These are phyloP conservation scores for Cephalotes varians DNA, from an alignment of 2,888 invertebrate genomes.

Conservation along the genomic window DNA sequence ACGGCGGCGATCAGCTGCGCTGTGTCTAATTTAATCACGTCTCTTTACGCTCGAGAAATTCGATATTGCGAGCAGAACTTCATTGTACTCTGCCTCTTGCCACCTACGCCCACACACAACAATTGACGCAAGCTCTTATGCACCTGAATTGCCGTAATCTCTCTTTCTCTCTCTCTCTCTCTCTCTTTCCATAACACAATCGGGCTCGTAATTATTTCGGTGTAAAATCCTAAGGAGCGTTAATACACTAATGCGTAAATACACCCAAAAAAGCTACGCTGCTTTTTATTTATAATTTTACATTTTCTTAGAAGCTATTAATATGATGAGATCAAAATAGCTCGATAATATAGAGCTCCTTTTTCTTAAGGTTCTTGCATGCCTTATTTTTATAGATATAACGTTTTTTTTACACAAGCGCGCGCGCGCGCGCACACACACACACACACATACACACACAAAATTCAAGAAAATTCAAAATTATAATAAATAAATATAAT, in stretches of 20 bases:
- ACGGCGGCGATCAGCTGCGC: constrained; percentile 34
- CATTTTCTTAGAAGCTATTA: neutral
- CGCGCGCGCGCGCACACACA: too few species aligned
- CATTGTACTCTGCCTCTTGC: neutral
- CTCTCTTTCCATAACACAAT: neutral
- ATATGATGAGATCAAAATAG: neutral
- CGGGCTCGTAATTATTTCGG: neutral
- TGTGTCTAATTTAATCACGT: constrained; percentile 53
- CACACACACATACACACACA: too few species aligned
- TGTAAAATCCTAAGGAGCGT: neutral
- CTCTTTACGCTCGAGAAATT: constrained; percentile 31
- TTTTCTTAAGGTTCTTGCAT: neutral
- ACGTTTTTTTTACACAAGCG: neutral
- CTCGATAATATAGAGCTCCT: neutral
- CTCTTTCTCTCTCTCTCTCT: too few species aligned
- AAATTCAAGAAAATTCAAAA: neutral
- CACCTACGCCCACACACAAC: constrained; percentile 1
- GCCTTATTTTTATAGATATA: neutral
- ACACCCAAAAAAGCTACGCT: neutral
- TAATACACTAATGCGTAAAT: neutral
- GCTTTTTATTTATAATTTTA: constrained; percentile 17
- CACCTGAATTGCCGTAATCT: constrained; percentile 14
- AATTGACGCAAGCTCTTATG: constrained; percentile 29
- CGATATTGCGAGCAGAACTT: constrained; percentile 18
- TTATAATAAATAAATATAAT: neutral